Evolutionary conservation across 1,140 invertebrate genomes (phyloP), one percentile per base, ranked within the genome.

Genomic region (Steinernema feltiae): DNA sequence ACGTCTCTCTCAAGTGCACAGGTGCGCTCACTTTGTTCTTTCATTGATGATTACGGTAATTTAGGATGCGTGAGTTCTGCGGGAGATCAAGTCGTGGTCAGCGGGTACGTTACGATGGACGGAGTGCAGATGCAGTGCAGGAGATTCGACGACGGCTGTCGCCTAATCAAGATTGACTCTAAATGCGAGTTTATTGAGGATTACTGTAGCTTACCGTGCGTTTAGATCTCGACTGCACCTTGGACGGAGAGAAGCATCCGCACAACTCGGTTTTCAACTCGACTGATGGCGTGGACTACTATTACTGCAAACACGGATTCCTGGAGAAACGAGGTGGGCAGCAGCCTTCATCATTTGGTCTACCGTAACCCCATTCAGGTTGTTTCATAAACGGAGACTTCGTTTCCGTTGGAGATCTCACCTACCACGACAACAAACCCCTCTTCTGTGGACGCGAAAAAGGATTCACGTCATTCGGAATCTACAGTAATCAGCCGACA

Each of bases 121-220:
- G 53, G 53, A 63, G 53, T 63, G 2, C 53, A 63, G 24, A 63
- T 63, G 53, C 53, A 63, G 24, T 63, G 53, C 24, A 63, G 53
- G 24, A 63, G 53, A 27, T 63, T 63, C 24, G 53, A 63, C 53
- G 53, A 63, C 24, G 53, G 53, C 2, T 63, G 53, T 21, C 7
- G 53, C 2, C 53, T 63, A 17, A 63, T 63, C 15, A 63, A 63
- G 53, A 63, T 63, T 27, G 53, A 63, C 24, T 3, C 53, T 27
- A 63, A 63, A 7, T 63, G 53, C 24, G 24, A 63, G 53, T 27
- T 27, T 27, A 63, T 21, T 3, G 24, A 15, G 24, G 3, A 15
- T 63, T 27, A 21, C 53, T 3, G 12, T 7, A 41, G 24, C 24
- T 27, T 63, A 63, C 3, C 3, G 12, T 12, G 15, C 7, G 3